Percentiles rank a stretch among this genome's conserved stretches.
Evolutionary conservation across 92 coral and sea anemone species (phyloP).

Genomic region (Porites evermanni): DNA sequence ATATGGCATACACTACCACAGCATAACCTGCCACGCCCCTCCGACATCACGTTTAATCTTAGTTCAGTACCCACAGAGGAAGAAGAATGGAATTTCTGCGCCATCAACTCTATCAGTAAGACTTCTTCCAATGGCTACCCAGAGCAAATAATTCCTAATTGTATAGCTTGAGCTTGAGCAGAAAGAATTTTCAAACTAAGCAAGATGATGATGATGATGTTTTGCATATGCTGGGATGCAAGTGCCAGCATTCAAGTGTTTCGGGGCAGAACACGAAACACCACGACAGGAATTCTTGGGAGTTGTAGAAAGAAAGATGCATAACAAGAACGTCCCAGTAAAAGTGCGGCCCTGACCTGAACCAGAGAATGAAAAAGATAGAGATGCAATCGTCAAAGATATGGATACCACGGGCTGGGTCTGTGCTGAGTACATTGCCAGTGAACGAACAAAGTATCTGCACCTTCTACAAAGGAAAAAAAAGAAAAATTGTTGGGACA

Average conservation of each 20-base stretch:
- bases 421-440: constrained; percentile 59
- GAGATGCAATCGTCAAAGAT: constrained; percentile 50
- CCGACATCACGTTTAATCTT: neutral
- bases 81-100: constrained; percentile 25
- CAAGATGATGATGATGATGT: constrained; percentile 17
- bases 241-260: constrained; percentile 52
- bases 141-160: constrained; percentile 26
- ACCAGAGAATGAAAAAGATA: constrained; percentile 61
- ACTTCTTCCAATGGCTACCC: constrained; percentile 26
- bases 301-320: constrained; percentile 21
- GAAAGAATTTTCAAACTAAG: constrained; percentile 21
- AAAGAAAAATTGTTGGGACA: constrained; percentile 19
- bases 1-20: constrained; percentile 17
- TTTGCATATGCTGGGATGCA: constrained; percentile 57
- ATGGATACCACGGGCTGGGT: constrained; percentile 47
- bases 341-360: constrained; percentile 32
- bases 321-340: neutral
- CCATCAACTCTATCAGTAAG: constrained; percentile 24
- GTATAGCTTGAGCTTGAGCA: constrained; percentile 26
- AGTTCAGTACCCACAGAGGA: constrained; percentile 26
- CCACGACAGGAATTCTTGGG: constrained; percentile 35
- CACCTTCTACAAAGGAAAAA: constrained; percentile 19
- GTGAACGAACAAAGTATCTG: constrained; percentile 48
- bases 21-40: neutral
- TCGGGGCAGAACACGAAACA: constrained; percentile 63